Evolutionary conservation across 2,888 invertebrate genomes (phyloP), one percentile per base, ranked within the genome.

Genomic region (Eristalis arbustorum): DNA sequence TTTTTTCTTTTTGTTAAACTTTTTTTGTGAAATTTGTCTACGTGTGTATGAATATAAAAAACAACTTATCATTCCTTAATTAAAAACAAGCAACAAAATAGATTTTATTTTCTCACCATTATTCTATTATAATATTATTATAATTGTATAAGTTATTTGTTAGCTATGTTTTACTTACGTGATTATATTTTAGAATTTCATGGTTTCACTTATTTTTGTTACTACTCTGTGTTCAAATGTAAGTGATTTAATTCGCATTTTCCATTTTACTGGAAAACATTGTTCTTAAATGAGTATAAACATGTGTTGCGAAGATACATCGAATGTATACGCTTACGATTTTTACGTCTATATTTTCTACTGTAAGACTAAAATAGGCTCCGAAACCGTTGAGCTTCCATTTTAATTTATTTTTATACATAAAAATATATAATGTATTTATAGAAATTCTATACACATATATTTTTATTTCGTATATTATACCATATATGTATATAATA

Each of bases 381-480:
- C 92, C 92, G 92, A 92, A 92, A 92, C 92, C 92, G 91, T 90
- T 92, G 92, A 92, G 91, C 92, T 91, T 91, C 89, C 90, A 89
- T 89, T 89, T 84, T 89, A 80, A 68, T 78, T 84, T 88, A 88
- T 88, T 77, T 88, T 88, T 18, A 49, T 49, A 49, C 49, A 49
- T 49, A 49, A 49, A 49, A 49, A 49, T 49, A 49, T 49, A 49
- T 49, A 49, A 49, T 49, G 49, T 49, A 49, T 49, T 49, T 49
- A 18, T 49, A 49, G 49, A 49, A n/a, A 49, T 49, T 18, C 49
- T 49, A 49, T 49, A 49, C 49, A 49, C 18, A 49, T 49, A 49
- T 49, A 49, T 49, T 49, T n/a, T 42, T 42, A 49, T 49, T 49
- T 49, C 18, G 49, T 49, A 49, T 49, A 49, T 49, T 49, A 49